Base-by-base conservation (phyloP, 2,113 vertebrate genomes). In the Atlantisia rogersi region DNA sequence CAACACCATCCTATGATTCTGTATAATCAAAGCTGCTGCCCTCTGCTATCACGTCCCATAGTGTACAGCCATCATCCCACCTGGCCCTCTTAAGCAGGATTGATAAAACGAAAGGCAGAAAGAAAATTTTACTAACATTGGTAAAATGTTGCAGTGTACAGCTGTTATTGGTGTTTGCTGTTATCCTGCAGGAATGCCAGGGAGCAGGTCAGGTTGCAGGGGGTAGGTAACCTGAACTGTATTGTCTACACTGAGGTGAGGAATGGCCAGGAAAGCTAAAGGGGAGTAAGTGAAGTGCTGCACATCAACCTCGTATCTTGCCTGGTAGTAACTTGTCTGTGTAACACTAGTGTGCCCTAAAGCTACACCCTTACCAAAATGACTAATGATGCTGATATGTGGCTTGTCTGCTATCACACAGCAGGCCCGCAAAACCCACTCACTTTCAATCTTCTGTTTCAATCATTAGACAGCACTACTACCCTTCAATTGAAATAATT, bases 11-110 rank as follows among this genome's bases (percentile, higher is more conserved):
- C 28, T 15, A 21, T 60, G 55, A 53, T 37, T 37, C 21, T 29
- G 2, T 35, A 21, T 4, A 11, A 59, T 37, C 62, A 58, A 37
- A 26, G n/a, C 63, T 62, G 63, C 35, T 40, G 37, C 35, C 21
- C 44, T 73, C 24, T 71, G 64, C 42, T 68, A 4, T 48, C 44
- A 13, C 0, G 0, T 52, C 26, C 21, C 0, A 0, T 9, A 56
- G 68, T 1, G 1, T 12, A 52, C 37, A 71, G 32, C 37, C 35
- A 6, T 58, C 18, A 32, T 28, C 40, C 37, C 8, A 16, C 28
- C 29, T 59, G 17, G 22, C 39, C 53, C 55, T 73, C 17, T 37
- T 39, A 40, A 20, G 64, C 29, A 37, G 55, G 28, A 11, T 1
- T n/a, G 24, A 11, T 76, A 26, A 68, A 68, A 70, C 29, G 29